Conservation (phyloP, 2,113 vertebrate species). For the Syrmaticus mikado region DNA sequence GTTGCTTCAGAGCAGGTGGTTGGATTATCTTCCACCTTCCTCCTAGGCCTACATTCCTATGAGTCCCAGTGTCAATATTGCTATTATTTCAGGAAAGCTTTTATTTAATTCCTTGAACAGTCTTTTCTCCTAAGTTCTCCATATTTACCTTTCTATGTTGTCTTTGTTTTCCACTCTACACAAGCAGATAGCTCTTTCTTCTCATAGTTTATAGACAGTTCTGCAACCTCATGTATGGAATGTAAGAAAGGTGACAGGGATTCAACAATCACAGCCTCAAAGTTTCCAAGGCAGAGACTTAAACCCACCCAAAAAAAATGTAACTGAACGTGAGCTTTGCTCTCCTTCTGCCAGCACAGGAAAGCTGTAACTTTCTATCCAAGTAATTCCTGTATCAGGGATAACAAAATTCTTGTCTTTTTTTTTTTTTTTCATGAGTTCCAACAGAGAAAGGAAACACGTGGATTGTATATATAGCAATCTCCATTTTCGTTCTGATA, state of each 20-base stretch:
- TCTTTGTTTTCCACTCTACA: not conserved
- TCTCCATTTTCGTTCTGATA: not conserved
- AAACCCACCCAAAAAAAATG: not conserved
- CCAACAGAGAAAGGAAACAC: not conserved
- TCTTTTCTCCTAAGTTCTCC: not conserved
- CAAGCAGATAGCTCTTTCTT: not conserved
- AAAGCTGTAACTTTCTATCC: not conserved
- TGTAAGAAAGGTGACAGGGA: not conserved
- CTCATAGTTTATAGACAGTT: not conserved
- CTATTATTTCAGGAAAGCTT: not conserved
- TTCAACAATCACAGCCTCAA: not conserved
- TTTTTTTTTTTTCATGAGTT: not conserved
- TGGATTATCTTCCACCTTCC: not conserved
- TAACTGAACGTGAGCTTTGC: not conserved
- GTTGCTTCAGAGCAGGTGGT: accelerated
- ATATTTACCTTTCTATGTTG: not conserved
- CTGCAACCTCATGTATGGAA: not conserved
- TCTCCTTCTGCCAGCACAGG: not conserved
- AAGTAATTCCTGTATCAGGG: not conserved
- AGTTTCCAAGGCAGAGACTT: not conserved
- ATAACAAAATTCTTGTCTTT: not conserved
- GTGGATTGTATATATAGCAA: not conserved
- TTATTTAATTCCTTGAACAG: not conserved
- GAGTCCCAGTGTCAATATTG: not conserved
- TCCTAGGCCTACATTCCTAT: not conserved